Percentiles rank a stretch among this genome's conserved stretches.
Evolutionary conservation across 2,113 vertebrate species (phyloP).

Genomic region (Hippocampus guttulatus): DNA sequence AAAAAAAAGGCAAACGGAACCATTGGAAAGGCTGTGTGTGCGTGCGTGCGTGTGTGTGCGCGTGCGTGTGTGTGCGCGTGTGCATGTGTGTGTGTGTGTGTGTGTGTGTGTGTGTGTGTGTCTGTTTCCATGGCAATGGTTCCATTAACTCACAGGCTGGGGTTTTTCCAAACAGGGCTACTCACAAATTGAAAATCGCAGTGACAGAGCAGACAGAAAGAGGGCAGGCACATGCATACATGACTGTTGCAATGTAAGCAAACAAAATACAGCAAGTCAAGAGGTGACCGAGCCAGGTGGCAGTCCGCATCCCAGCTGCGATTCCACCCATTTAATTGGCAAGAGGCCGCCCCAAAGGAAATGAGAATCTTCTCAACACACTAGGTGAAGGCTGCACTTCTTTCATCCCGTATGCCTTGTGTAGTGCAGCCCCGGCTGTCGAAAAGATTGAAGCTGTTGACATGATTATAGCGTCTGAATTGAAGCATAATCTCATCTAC

Average conservation of each 20-base stretch:
- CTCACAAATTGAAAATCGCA: slow-evolving; percentile 40
- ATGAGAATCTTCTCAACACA: slow-evolving; percentile 48
- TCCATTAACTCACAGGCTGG: slow-evolving; percentile 64
- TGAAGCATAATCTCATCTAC: background rate
- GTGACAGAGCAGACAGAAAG: slow-evolving; percentile 32
- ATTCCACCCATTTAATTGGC: slow-evolving; percentile 51
- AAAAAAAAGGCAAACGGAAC: slow-evolving; percentile 38
- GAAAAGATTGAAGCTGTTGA: background rate
- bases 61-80: slow-evolving; percentile 29
- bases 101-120: slow-evolving; percentile 40
- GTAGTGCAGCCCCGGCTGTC: slow-evolving; percentile 5
- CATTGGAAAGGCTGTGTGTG: slow-evolving; percentile 44
- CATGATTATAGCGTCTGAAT: background rate
- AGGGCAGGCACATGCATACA: background rate
- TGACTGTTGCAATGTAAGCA: slow-evolving; percentile 21
- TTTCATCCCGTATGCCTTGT: slow-evolving; percentile 9
- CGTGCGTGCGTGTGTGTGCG: slow-evolving; percentile 21
- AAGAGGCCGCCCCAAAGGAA: slow-evolving; percentile 53
- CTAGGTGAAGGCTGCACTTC: slow-evolving; percentile 1
- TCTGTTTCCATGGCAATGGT: slow-evolving; percentile 66
- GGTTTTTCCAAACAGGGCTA: slow-evolving; percentile 53
- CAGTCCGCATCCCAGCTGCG: slow-evolving; percentile 29
- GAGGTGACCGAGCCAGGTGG: slow-evolving; percentile 43
- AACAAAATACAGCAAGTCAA: slow-evolving; percentile 20
- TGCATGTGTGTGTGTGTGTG: background rate